Base-by-base conservation (phyloP, 2,797 vertebrate genomes). In the Stomatorhinus walkeri region DNA sequence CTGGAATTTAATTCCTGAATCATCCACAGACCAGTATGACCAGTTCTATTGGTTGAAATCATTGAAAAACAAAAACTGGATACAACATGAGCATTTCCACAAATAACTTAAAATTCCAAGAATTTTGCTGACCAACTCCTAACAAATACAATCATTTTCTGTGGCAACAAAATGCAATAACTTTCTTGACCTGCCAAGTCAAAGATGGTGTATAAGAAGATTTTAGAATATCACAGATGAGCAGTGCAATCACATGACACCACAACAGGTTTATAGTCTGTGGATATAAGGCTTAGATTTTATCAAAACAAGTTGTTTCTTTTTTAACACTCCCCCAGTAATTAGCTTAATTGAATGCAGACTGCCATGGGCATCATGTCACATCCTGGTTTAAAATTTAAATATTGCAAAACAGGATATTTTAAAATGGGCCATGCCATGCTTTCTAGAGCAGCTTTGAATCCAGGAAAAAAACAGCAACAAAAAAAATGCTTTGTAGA, bases 291-390 rank as follows among this genome's bases (percentile, higher is more conserved):
- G 79, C 7, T 49, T n/a, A 83, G 4, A 28, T 84, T 84, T 48
- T 7, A 19, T 46, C 14, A 86, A n/a, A 61, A 43, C 2, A 9
- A 59, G 16, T n/a, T 1, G 22, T 85, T 61, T 88, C 43, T 49
- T 64, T 85, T 68, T 68, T 68, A 68, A 85, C 56, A 64, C 83
- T 22, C 22, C 48, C 86, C 22, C n/a, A 76, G 87, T 88, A 49
- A 88, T 89, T 61, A 49, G 16, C 8, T 43, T 85, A 87, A 59
- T 88, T 88, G 79, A 84, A 54, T 85, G 43, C 76, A 64, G 24
- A 49, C 22, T n/a, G 85, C 85, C 85, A 52, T 32, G 49, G 22
- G 32, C 54, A 88, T 64, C 24, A 10, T 85, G 46, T 46, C 43
- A n/a, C 59, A 68, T 64, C 54, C 36, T 84, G 59, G 81, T 32